Evolutionary conservation across 1,140 invertebrate genomes (phyloP), one percentile per base, ranked within the genome.

Genomic region (Cryptotermes secundus): DNA sequence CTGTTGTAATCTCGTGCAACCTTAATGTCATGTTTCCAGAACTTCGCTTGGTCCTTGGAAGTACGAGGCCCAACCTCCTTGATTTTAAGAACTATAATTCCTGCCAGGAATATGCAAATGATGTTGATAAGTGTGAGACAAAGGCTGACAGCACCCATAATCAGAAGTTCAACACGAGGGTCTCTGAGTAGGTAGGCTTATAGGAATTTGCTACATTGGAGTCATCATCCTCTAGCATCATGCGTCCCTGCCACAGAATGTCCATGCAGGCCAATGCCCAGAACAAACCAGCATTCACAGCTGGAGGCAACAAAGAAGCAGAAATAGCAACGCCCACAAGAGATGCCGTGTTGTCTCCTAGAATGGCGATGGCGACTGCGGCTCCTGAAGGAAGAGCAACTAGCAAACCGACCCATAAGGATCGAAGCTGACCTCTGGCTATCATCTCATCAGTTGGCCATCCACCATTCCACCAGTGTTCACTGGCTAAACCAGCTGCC

Each of bases 311-410:
- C 16, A 96, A 88, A 0, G 95, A 96, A 0, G 95, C 95, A 2
- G 95, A 96, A 86, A 96, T 96, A 4, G 95, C 95, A 14, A 96
- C 95, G 65, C 95, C 95, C 6, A 96, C 95, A 34, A 96, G 88
- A 2, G 95, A 95, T 4, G 94, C 93, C 34, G 94, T 92, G 89
- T 96, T 95, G 34, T 92, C 92, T n/a, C 91, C 91, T 4, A 96
- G 89, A 35, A 96, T 92, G 22, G 93, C 94, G 59, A 96, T 89
- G 2, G 95, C 95, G 16, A 96, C 94, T 9, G 94, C 95, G 1
- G 93, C 94, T n/a, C 95, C 95, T 2, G 94, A 95, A 2, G 94
- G 90, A 2, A 95, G 86, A 0, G 95, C 95, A 34, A 95, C 92
- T 38, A 96, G 88, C 7, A 93, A 90, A 31, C 95, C 95, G 7